Evolutionary conservation across 2,797 vertebrate species (phyloP).

Genomic region (Brachyrhaphis roseni): DNA sequence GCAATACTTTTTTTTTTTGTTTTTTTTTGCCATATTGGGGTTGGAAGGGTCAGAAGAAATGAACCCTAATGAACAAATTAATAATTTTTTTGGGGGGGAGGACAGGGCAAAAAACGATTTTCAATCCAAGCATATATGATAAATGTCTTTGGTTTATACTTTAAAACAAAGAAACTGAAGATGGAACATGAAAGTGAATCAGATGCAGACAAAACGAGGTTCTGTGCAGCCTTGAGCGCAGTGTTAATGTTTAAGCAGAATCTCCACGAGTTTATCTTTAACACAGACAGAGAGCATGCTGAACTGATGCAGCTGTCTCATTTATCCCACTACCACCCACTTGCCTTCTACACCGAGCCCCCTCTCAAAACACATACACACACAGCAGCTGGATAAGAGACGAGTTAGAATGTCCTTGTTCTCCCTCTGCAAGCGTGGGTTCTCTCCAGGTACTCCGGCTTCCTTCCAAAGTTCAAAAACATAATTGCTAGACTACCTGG

Average conservation of each 20-base stretch:
- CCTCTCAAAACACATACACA: not conserved
- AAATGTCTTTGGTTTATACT: not conserved
- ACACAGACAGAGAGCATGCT: constrained; percentile 43
- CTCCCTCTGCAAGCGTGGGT: not conserved
- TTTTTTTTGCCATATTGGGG: too few relatives aligned
- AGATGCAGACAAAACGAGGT: constrained; percentile 17
- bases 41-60: too few relatives aligned
- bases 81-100: too few relatives aligned
- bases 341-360: not conserved
- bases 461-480: not conserved
- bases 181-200: constrained; percentile 13
- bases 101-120: not conserved
- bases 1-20: too few relatives aligned
- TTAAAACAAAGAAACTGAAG: not conserved
- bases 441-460: not conserved
- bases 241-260: constrained; percentile 75
- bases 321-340: not conserved
- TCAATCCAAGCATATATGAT: not conserved
- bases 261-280: constrained; percentile 45
- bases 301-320: constrained; percentile 28
- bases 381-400: not conserved
- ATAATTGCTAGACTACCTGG: not conserved
- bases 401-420: not conserved
- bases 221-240: constrained; percentile 56
- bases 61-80: too few relatives aligned